Base-by-base conservation (phyloP, 2,888 invertebrate species). In the Eupithecia abbreviata region DNA sequence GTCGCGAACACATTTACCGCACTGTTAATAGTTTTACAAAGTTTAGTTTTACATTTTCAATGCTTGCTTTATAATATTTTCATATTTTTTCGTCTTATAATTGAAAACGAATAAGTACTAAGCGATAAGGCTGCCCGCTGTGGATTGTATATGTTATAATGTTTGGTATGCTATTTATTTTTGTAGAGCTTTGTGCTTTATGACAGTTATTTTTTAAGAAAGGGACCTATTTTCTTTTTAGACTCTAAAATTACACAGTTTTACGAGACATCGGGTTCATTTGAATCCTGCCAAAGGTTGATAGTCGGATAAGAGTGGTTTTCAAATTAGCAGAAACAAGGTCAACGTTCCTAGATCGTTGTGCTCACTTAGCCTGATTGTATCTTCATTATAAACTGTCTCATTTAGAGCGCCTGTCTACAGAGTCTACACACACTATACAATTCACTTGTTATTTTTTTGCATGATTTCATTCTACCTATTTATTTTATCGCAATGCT, bases 1-100 rank as follows among this genome's bases (percentile, higher is more conserved):
- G 81, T 82, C 82, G 77, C 78, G 72, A 79, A 79, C 82, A 79
- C 75, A 71, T 68, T 75, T 70, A 41, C 72, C 72, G 49, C 18
- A 45, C 47, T 49, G 66, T 68, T 71, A 49, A 71, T 42, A 73
- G 65, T 68, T 66, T 42, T 10, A 10, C 42, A n/a, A 2, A n/a
- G 15, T 68, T 68, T 15, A 15, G 15, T 42, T 66, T 42, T 15
- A 42, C 41, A 58, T 18, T 58, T 58, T 58, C 18, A 58, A 58
- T 58, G 55, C n/a, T 55, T 2, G 55, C 7, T 51, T 55, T 6
- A 55, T 30, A 30, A 30, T 30, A 55, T 55, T 55, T 55, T n/a
- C 5, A 15, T 2, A n/a, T n/a, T 2, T 51, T 51, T 15, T 4
- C 6, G 15, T 51, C 7, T 6, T 43, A 30, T 30, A 30, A 30